These are phyloP conservation scores for Drosophila peninsularis DNA, from an alignment of 2,888 invertebrate genomes.

Conservation along the genomic window DNA sequence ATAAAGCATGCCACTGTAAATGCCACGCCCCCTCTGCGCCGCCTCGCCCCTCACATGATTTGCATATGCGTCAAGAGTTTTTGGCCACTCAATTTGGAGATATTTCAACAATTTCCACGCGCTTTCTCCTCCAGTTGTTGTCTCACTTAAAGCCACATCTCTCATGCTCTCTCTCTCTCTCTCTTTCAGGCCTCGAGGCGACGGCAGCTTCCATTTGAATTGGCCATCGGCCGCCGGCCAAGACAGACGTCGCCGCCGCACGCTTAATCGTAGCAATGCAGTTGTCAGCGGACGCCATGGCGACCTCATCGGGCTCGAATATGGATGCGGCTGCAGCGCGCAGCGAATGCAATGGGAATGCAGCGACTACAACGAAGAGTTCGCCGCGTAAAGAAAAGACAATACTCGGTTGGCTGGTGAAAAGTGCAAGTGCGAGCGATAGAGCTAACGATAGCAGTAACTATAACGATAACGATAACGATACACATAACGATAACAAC, in stretches of 20 bases:
- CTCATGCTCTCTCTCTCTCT: constrained; percentile 15
- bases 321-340: constrained; percentile 39
- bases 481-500: constrained; percentile 19
- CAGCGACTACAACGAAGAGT: constrained; percentile 23
- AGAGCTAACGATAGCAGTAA: constrained; percentile 42
- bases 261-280: constrained; percentile 33
- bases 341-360: constrained; percentile 58
- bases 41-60: constrained; percentile 13
- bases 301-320: constrained; percentile 38
- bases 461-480: constrained; percentile 19
- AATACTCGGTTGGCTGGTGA: constrained; percentile 81
- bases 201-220: constrained; percentile 48
- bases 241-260: constrained; percentile 22
- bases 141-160: constrained; percentile 8
- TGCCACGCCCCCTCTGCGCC: constrained; percentile 2
- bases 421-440: constrained; percentile 61
- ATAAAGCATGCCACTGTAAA: constrained; percentile 14
- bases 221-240: constrained; percentile 57
- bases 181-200: constrained; percentile 62
- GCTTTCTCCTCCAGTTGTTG: constrained; percentile 39
- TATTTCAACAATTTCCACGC: constrained; percentile 27
- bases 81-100: constrained; percentile 34
- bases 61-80: constrained; percentile 27
- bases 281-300: constrained; percentile 37
- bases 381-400: constrained; percentile 79